phyloP scores from a whole-genome alignment of 2,113 vertebrate species.

The Fulica atra region DNA sequence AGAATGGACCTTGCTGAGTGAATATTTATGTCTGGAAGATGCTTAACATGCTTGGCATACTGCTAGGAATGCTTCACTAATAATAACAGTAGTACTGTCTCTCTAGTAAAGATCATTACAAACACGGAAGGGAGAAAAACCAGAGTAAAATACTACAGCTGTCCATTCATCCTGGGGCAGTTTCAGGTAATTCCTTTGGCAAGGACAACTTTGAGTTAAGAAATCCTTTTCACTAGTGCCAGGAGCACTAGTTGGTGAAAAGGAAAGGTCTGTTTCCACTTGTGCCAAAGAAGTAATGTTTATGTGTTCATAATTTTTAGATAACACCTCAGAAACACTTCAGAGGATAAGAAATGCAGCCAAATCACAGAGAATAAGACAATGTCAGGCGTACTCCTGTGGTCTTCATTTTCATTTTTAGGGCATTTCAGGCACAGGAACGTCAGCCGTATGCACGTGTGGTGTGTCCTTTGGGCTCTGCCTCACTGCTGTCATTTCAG shows the following conservation, averaged over 20 bases:
- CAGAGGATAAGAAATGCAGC: not conserved
- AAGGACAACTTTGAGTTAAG: not conserved
- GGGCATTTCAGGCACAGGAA: not conserved
- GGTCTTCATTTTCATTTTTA: not conserved
- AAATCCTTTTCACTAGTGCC: not conserved
- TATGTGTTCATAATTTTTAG: not conserved
- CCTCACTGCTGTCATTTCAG: not conserved
- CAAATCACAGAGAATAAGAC: not conserved
- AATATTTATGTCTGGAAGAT: conserved; percentile 5
- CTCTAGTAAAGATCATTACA: not conserved
- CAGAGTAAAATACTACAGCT: not conserved
- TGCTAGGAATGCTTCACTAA: not conserved
- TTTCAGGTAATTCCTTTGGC: not conserved
- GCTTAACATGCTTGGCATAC: not conserved
- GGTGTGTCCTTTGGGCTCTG: not conserved
- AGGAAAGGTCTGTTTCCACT: not conserved
- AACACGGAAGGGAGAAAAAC: not conserved
- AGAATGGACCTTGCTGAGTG: not conserved
- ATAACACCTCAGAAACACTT: not conserved
- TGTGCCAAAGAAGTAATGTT: not conserved
- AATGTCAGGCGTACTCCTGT: not conserved
- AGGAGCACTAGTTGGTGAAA: not conserved
- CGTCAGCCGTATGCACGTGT: not conserved
- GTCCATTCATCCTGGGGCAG: not conserved
- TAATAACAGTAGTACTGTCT: not conserved